Conservation (phyloP, 2,113 vertebrate species). For the Okapia johnstoni region DNA sequence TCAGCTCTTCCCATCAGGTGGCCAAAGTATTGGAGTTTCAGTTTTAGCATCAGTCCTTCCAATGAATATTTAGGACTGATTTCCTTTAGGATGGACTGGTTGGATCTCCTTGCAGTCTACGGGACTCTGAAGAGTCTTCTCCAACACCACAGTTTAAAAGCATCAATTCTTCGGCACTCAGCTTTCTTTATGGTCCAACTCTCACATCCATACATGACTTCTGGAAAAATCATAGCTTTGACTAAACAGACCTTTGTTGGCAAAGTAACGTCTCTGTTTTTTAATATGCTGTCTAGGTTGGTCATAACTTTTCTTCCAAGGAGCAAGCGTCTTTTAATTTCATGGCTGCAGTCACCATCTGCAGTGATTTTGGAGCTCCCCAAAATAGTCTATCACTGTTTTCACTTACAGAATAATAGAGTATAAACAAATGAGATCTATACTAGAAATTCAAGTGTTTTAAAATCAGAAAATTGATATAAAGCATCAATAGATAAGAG, state of each 20-base stretch:
- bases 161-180: not conserved
- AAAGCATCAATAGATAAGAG: not conserved
- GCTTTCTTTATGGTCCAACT: not conserved
- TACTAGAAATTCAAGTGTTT: not conserved
- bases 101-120: no score
- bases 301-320: not conserved
- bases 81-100: not conserved
- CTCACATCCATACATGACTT: not conserved
- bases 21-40: not conserved
- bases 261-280: not conserved
- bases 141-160: not conserved
- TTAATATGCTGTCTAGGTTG: not conserved
- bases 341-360: not conserved
- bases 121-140: no score
- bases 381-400: not conserved
- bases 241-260: not conserved
- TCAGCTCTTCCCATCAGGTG: not conserved
- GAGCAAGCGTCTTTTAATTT: not conserved
- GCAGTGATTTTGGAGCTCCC: accelerated
- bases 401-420: not conserved
- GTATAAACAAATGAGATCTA: not conserved
- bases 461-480: not conserved
- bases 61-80: not conserved
- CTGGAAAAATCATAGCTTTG: not conserved
- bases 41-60: not conserved